Percentiles rank a stretch among this genome's conserved stretches.
Evolutionary conservation across 2,797 vertebrate species (phyloP).

Genomic region (Cottoperca gobio): DNA sequence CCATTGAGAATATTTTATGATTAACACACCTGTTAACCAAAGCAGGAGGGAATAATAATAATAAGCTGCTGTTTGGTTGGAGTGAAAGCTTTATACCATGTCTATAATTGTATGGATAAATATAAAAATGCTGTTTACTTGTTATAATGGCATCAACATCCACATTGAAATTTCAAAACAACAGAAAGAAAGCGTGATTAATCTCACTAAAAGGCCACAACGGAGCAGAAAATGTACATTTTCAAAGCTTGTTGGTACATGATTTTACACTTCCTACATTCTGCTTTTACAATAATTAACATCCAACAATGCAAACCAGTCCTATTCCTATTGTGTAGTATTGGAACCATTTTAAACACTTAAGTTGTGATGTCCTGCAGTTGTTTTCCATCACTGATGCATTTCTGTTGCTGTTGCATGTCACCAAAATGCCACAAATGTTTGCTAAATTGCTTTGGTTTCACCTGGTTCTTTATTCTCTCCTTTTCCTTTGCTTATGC

Average conservation of each 20-base stretch:
- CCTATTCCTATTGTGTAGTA: neutral
- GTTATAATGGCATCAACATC: neutral
- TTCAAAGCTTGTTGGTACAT: conserved; percentile 30
- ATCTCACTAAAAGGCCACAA: neutral
- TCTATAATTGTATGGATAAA: neutral
- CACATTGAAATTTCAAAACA: neutral
- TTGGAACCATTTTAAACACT: conserved; percentile 11
- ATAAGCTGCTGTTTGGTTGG: conserved; percentile 3
- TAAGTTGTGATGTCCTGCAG: conserved; percentile 40
- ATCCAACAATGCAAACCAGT: conserved; percentile 11
- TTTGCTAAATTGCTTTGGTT: conserved; percentile 76
- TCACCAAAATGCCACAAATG: conserved; percentile 70
- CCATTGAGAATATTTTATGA: neutral
- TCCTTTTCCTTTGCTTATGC: conserved; percentile 91
- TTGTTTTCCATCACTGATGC: conserved; percentile 63
- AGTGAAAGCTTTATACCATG: conserved; percentile 16
- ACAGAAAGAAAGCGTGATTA: neutral
- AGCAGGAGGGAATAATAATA: neutral
- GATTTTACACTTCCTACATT: conserved; percentile 33
- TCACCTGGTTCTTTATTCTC: conserved; percentile 89
- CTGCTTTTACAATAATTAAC: conserved; percentile 35
- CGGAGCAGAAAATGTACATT: neutral
- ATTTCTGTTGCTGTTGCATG: conserved; percentile 76
- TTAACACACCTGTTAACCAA: neutral
- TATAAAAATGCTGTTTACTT: neutral